phyloP scores from a whole-genome alignment of 1,140 invertebrate species.

The Orchesella cincta region DNA sequence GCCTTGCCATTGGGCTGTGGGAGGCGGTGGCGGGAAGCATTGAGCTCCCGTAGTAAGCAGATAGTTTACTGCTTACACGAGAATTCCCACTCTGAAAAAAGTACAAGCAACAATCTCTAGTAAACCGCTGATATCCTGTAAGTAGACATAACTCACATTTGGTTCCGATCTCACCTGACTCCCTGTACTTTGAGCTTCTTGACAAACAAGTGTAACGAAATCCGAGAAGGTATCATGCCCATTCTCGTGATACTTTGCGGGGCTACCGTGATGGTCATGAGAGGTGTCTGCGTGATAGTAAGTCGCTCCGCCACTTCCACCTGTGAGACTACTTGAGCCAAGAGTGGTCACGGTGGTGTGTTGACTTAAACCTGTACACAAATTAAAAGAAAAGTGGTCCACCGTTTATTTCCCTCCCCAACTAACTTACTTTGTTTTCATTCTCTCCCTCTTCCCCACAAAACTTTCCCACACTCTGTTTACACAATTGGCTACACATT shows the following conservation, averaged over 20 bases:
- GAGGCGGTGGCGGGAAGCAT: slow-evolving; percentile 76
- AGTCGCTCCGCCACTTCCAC: slow-evolving; percentile 56
- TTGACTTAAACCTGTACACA: slow-evolving; percentile 61
- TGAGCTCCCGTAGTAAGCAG: slow-evolving; percentile 84
- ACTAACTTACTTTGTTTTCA: too few species aligned
- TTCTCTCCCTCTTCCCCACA: too few species aligned
- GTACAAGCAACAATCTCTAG: neutral
- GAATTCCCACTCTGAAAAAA: slow-evolving; percentile 43
- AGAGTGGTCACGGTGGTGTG: slow-evolving; percentile 68
- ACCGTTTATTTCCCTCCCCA: too few species aligned
- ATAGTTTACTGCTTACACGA: slow-evolving; percentile 61
- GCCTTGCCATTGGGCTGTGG: slow-evolving; percentile 86
- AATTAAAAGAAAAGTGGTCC: neutral
- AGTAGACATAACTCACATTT: slow-evolving; percentile 61
- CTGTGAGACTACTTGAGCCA: slow-evolving; percentile 68
- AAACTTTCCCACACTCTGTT: too few species aligned
- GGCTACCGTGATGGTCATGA: slow-evolving; percentile 59
- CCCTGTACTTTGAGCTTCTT: slow-evolving; percentile 81
- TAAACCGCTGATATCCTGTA: slow-evolving; percentile 64
- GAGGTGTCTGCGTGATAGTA: slow-evolving; percentile 67
- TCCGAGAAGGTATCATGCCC: slow-evolving; percentile 89
- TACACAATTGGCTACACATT: too few species aligned
- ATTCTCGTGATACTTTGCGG: slow-evolving; percentile 78
- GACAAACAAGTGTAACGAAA: slow-evolving; percentile 94
- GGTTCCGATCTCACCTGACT: slow-evolving; percentile 66